These are phyloP conservation scores for Cirrhinus mrigala DNA, from an alignment of 2,797 vertebrate species.

Conservation along the genomic window DNA sequence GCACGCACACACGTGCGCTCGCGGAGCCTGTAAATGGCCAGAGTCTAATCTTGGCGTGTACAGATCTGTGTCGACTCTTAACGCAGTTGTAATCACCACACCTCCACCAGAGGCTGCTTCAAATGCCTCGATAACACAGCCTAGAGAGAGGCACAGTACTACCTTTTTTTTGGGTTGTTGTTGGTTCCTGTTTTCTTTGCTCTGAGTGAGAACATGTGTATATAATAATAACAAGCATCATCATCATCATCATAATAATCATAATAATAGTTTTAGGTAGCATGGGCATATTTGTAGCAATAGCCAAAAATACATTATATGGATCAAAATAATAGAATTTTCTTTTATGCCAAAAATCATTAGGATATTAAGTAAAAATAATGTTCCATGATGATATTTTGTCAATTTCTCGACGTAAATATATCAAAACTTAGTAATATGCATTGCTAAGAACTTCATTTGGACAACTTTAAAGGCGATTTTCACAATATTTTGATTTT, in stretches of 20 bases:
- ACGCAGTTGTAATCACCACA: slow-evolving; percentile 75
- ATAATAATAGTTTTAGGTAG: neutral
- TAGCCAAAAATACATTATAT: no score
- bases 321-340: no score
- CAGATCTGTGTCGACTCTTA: slow-evolving; percentile 75
- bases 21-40: slow-evolving; percentile 72
- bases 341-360: no score
- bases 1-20: slow-evolving; percentile 56
- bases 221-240: neutral
- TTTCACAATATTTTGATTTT: no score
- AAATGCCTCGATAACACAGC: slow-evolving; percentile 46
- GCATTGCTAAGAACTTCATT: no score
- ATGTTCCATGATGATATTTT: no score
- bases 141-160: slow-evolving; percentile 8
- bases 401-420: no score
- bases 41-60: slow-evolving; percentile 77
- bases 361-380: no score
- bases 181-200: neutral
- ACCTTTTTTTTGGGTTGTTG: neutral
- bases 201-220: neutral
- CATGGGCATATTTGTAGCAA: no score
- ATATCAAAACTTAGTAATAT: no score
- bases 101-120: slow-evolving; percentile 40
- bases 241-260: neutral
- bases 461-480: no score